These are phyloP conservation scores for Tetragonula carbonaria DNA, from an alignment of 2,888 invertebrate species.

Conservation along the genomic window DNA sequence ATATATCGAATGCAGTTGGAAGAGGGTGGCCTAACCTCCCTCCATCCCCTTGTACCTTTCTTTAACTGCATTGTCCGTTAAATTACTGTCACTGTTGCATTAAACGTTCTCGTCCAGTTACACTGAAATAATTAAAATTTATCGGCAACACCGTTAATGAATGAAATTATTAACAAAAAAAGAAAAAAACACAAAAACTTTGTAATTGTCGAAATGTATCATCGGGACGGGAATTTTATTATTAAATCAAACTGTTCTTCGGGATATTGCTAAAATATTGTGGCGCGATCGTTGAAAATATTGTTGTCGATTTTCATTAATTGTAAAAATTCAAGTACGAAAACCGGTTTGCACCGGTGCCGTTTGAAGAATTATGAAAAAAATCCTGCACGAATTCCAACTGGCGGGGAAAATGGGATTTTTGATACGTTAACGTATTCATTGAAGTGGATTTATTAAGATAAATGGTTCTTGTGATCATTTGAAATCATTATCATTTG, in stretches of 20 bases:
- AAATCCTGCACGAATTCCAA: background rate
- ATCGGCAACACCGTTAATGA: background rate
- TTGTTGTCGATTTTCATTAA: background rate
- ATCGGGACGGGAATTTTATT: background rate
- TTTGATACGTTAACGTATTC: too few relatives aligned
- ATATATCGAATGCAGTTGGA: conserved; percentile 38
- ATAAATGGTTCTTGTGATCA: background rate
- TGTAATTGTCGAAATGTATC: too few relatives aligned
- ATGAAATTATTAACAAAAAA: background rate
- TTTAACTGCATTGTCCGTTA: background rate
- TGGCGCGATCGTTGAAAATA: background rate
- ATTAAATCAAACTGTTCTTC: background rate
- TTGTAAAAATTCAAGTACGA: background rate
- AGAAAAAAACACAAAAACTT: too few relatives aligned
- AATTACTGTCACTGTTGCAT: background rate
- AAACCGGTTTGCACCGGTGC: background rate
- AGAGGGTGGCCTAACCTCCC: background rate
- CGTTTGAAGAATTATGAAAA: background rate
- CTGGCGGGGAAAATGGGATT: background rate
- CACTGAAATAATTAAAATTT: background rate
- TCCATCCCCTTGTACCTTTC: background rate
- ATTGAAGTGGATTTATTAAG: background rate
- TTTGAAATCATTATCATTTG: background rate
- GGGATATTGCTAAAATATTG: background rate
- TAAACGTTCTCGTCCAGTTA: background rate